Evolutionary conservation across 2,113 vertebrate species (phyloP).

Genomic region (Garra rufa): DNA sequence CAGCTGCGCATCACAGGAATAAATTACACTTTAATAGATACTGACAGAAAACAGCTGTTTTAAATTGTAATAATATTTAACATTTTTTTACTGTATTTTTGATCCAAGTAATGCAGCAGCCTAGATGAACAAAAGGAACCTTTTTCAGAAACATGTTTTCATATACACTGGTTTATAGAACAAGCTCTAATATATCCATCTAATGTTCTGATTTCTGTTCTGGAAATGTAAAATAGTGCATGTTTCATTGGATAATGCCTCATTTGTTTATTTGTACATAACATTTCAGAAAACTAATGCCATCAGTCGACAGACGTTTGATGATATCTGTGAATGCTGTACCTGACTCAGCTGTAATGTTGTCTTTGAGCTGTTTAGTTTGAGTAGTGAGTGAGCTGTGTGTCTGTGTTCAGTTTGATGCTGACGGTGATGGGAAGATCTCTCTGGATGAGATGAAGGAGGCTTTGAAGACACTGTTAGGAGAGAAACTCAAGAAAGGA

Average conservation of each 20-base stretch:
- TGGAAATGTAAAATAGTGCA: not conserved
- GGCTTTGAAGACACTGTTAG: slow-evolving; percentile 81
- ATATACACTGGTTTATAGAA: too few relatives aligned
- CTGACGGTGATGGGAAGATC: slow-evolving; percentile 83
- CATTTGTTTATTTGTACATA: not conserved
- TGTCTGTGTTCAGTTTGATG: slow-evolving; percentile 76
- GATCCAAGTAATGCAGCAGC: too few relatives aligned
- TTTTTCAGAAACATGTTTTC: too few relatives aligned
- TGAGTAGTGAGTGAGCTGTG: not conserved
- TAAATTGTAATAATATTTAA: too few relatives aligned
- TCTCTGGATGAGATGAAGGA: slow-evolving; percentile 81
- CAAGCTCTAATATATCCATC: too few relatives aligned
- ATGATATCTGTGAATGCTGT: not conserved
- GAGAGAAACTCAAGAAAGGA: slow-evolving; percentile 90
- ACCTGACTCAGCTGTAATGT: not conserved
- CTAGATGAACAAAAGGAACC: too few relatives aligned
- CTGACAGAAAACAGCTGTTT: too few relatives aligned
- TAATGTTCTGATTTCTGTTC: too few relatives aligned
- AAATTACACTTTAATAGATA: too few relatives aligned
- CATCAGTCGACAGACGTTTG: not conserved
- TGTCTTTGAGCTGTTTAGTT: not conserved
- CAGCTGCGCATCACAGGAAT: too few relatives aligned
- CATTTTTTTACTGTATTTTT: too few relatives aligned
- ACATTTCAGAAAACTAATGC: not conserved
- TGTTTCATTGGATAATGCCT: not conserved